These are phyloP conservation scores for Miniopterus natalensis DNA, from an alignment of 2,113 vertebrate genomes.

Conservation along the genomic window DNA sequence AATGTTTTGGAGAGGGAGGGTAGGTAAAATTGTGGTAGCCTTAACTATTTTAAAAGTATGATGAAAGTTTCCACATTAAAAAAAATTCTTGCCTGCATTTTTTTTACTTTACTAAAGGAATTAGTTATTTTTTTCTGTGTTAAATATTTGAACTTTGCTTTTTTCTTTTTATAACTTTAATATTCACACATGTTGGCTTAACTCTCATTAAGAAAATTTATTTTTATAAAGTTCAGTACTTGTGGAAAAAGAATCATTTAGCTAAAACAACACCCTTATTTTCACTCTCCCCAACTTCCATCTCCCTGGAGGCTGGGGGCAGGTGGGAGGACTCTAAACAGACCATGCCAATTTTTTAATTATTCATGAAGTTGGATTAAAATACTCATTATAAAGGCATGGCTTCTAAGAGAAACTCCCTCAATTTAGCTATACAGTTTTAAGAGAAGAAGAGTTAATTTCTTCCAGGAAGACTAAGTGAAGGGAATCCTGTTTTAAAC, in stretches of 20 bases:
- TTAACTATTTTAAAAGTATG: conserved; percentile 32
- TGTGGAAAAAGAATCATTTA: background rate
- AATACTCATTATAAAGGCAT: background rate
- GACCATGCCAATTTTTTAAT: background rate
- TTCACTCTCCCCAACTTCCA: background rate
- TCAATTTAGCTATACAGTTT: conserved; percentile 74
- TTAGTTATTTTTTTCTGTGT: conserved; percentile 1
- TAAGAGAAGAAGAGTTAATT: conserved; percentile 80
- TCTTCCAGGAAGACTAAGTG: conserved; percentile 82
- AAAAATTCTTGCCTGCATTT: background rate
- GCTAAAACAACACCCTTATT: conserved; percentile 14
- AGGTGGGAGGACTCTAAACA: background rate
- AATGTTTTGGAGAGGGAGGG: background rate
- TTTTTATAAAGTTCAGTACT: background rate
- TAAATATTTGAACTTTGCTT: background rate
- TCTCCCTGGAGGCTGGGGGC: background rate
- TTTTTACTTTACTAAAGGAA: conserved; percentile 30
- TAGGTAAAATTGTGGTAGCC: background rate
- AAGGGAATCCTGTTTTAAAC: conserved; percentile 79
- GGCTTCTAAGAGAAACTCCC: conserved; percentile 44
- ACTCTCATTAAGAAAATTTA: conserved; percentile 46
- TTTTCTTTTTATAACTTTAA: conserved; percentile 48
- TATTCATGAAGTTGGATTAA: conserved; percentile 28
- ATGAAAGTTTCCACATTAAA: conserved; percentile 27
- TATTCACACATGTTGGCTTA: conserved; percentile 21